Evolutionary conservation across 2,113 vertebrate genomes (phyloP).

Genomic region (Polypterus senegalus): DNA sequence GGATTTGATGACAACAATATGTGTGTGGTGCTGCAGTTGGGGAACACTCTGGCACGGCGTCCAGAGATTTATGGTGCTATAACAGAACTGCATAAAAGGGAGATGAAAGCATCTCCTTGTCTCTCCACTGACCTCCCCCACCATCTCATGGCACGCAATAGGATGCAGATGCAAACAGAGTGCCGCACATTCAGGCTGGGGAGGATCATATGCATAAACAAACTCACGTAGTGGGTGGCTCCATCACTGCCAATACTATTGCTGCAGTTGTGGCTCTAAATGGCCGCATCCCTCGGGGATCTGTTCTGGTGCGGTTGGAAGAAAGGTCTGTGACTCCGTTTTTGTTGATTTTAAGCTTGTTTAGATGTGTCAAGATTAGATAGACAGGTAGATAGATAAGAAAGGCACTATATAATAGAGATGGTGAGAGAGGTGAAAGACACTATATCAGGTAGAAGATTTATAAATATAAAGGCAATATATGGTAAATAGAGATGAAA

Average conservation of each 20-base stretch:
- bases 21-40: conserved; percentile 15
- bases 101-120: conserved; percentile 57
- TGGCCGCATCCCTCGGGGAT: conserved; percentile 48
- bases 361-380: too few species aligned
- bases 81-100: conserved; percentile 38
- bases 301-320: conserved; percentile 55
- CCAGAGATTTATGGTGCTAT: conserved; percentile 46
- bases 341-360: too few species aligned
- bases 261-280: conserved; percentile 24
- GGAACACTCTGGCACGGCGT: conserved; percentile 25
- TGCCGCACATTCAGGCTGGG: not conserved
- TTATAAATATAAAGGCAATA: too few species aligned
- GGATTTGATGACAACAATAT: conserved; percentile 5
- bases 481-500: too few species aligned
- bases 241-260: not conserved
- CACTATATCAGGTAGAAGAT: too few species aligned
- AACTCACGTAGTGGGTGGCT: not conserved
- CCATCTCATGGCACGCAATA: conserved; percentile 19
- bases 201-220: not conserved
- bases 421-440: too few species aligned
- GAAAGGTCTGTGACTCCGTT: conserved; percentile 43
- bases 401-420: too few species aligned
- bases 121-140: conserved; percentile 25
- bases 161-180: conserved; percentile 22
- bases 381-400: too few species aligned